Conservation (phyloP, 2,888 invertebrate species). For the Timema cristinae region DNA sequence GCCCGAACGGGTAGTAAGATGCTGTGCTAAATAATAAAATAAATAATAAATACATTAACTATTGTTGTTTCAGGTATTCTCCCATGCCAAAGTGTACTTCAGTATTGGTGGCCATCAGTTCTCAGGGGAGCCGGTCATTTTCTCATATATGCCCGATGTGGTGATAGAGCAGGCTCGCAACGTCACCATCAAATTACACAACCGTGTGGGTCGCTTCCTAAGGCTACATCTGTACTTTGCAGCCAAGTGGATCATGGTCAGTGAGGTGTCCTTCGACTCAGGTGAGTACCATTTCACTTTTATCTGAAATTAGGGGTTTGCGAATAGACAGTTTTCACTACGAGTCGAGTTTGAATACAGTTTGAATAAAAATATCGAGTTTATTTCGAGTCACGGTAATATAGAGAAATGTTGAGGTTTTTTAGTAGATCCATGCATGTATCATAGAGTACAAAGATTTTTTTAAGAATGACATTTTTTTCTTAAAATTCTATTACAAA, state of each 20-base stretch:
- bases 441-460: too few species aligned
- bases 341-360: too few species aligned
- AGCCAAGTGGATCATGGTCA: constrained; percentile 78
- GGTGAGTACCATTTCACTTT: constrained; percentile 49
- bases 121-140: constrained; percentile 66
- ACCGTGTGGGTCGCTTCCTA: constrained; percentile 69
- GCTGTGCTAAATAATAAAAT: too few species aligned
- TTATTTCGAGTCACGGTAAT: too few species aligned
- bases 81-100: constrained; percentile 71
- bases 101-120: constrained; percentile 69
- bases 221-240: constrained; percentile 76
- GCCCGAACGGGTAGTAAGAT: too few species aligned
- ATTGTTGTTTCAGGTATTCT: constrained; percentile 60
- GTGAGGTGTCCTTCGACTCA: constrained; percentile 79
- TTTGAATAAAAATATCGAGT: too few species aligned
- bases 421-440: too few species aligned
- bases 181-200: constrained; percentile 74
- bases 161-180: constrained; percentile 74
- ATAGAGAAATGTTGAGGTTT: too few species aligned
- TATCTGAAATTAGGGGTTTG: background rate
- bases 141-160: constrained; percentile 70
- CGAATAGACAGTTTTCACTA: too few species aligned
- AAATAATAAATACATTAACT: too few species aligned
- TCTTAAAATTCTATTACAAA: too few species aligned
- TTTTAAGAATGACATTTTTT: too few species aligned